Conservation (phyloP, 2,113 vertebrate species). For the Talpa occidentalis region DNA sequence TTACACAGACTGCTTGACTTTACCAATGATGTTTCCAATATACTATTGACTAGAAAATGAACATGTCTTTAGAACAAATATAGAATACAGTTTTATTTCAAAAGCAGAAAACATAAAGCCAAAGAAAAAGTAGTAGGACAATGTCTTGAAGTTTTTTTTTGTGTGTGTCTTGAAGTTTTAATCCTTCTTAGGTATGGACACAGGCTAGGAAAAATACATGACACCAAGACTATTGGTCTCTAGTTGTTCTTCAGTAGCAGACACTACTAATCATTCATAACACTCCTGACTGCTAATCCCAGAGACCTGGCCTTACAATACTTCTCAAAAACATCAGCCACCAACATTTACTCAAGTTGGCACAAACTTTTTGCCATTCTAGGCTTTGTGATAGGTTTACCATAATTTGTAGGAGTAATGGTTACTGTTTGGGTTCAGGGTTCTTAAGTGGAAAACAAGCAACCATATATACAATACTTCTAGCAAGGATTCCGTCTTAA, state of each 20-base stretch:
- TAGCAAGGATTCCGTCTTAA: conserved; percentile 2
- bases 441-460: background rate
- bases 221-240: background rate
- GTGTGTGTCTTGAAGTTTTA: background rate
- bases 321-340: background rate
- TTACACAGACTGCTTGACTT: conserved; percentile 13
- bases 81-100: background rate
- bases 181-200: background rate
- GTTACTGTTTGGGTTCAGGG: background rate
- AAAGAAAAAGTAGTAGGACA: background rate
- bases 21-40: background rate
- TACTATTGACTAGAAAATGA: background rate
- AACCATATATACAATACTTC: background rate
- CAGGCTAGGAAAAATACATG: background rate
- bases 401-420: background rate
- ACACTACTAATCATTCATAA: background rate
- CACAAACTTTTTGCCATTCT: background rate
- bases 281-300: background rate
- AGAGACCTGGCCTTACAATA: background rate
- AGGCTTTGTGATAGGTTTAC: background rate
- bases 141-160: background rate
- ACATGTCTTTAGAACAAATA: background rate
- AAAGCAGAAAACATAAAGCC: background rate
- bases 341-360: background rate
- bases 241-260: background rate